Percentiles rank a stretch among this genome's conserved stretches.
phyloP scores from a whole-genome alignment of 2,888 invertebrate species.

The Meganola albula region DNA sequence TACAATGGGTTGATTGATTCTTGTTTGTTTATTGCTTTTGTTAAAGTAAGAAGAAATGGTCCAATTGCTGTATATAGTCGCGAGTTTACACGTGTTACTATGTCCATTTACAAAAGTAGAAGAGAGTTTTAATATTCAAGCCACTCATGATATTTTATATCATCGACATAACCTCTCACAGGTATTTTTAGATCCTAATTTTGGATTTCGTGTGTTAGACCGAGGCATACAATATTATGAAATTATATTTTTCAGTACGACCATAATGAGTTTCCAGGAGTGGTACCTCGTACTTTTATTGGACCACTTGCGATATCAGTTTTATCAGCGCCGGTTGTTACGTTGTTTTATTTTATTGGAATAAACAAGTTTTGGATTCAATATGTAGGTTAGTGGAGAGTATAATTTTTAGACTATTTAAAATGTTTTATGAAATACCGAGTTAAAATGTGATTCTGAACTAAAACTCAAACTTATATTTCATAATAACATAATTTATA shows the following conservation, averaged over 20 bases:
- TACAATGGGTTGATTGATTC: conserved; percentile 49
- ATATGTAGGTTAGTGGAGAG: conserved; percentile 84
- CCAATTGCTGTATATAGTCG: conserved; percentile 84
- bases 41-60: conserved; percentile 81
- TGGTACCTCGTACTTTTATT: conserved; percentile 97
- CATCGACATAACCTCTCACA: conserved; percentile 88
- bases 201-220: conserved; percentile 53
- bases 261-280: conserved; percentile 97
- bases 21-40: conserved; percentile 30
- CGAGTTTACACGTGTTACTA: conserved; percentile 87
- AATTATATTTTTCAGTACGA: conserved; percentile 87
- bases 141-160: conserved; percentile 97
- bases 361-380: conserved; percentile 92
- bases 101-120: conserved; percentile 99
- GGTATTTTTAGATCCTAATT: conserved; percentile 80
- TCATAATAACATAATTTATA: conserved; percentile 3
- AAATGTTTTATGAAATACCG: not conserved
- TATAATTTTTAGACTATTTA: conserved; percentile 11
- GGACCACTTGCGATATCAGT: conserved; percentile 91
- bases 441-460: not conserved
- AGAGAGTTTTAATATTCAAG: conserved; percentile 99
- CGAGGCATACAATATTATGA: no score
- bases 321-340: conserved; percentile 86
- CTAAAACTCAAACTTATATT: not conserved
- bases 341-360: conserved; percentile 80